Evolutionary conservation across 2,888 invertebrate species (phyloP).

Genomic region (Amphiduros pacificus): DNA sequence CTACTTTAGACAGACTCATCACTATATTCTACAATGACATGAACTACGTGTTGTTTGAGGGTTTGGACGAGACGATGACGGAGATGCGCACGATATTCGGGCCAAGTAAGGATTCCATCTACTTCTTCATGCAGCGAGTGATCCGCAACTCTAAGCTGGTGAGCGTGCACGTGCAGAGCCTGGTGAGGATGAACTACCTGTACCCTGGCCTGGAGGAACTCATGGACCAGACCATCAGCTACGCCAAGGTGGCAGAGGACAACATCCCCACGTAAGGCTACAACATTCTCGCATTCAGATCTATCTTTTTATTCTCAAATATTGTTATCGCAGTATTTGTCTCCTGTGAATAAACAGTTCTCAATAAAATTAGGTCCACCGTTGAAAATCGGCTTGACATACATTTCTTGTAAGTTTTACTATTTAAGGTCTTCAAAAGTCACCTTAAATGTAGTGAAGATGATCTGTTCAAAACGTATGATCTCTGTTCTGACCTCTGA

Average conservation of each 20-base stretch:
- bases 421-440: too few relatives aligned
- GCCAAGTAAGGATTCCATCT: constrained; percentile 4
- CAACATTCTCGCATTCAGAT: too few relatives aligned
- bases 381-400: too few relatives aligned
- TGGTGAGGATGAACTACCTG: background rate
- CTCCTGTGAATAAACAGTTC: too few relatives aligned
- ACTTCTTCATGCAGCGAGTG: constrained; percentile 8
- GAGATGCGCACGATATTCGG: background rate
- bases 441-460: too few relatives aligned
- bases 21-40: background rate
- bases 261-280: too few relatives aligned
- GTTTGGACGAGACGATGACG: constrained; percentile 1
- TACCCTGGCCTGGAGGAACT: background rate
- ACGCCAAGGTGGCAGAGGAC: background rate
- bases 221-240: background rate
- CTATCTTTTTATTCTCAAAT: too few relatives aligned
- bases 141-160: constrained; percentile 12
- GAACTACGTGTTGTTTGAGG: constrained; percentile 2
- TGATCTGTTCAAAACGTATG: too few relatives aligned
- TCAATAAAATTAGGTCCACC: too few relatives aligned
- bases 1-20: background rate
- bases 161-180: constrained; percentile 9
- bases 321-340: too few relatives aligned
- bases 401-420: too few relatives aligned
- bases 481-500: too few relatives aligned